These are phyloP conservation scores for Tiaroga cobitis DNA, from an alignment of 2,797 vertebrate genomes.

Conservation along the genomic window DNA sequence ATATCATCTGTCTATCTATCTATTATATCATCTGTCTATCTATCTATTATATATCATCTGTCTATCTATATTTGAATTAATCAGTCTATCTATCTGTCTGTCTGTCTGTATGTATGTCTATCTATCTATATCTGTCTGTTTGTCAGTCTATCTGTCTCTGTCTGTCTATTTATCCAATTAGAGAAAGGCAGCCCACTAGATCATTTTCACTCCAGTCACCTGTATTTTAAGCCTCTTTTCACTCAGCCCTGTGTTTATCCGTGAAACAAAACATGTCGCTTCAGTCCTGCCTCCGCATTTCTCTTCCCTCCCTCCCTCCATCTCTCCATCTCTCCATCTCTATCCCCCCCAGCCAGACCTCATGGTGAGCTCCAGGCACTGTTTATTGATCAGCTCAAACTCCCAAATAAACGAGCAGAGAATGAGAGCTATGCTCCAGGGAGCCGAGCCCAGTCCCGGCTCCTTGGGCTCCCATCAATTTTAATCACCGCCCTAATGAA, in stretches of 20 bases:
- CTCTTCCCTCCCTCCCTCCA: slow-evolving; percentile 42
- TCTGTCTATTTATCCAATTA: background rate
- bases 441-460: slow-evolving; percentile 75
- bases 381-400: slow-evolving; percentile 88
- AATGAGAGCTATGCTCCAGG: slow-evolving; percentile 84
- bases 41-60: background rate
- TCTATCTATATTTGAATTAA: background rate
- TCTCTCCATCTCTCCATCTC: background rate
- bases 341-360: slow-evolving; percentile 70
- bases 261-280: slow-evolving; percentile 71
- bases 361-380: slow-evolving; percentile 81
- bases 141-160: background rate
- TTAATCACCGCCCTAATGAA: slow-evolving; percentile 87
- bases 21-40: background rate
- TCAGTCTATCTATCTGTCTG: background rate
- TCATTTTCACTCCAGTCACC: background rate
- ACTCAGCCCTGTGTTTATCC: slow-evolving; percentile 31
- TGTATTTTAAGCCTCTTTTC: slow-evolving; percentile 15
- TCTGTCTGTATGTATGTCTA: no score
- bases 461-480: slow-evolving; percentile 84
- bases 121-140: background rate
- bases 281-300: slow-evolving; percentile 67
- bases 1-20: background rate
- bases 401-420: slow-evolving; percentile 85
- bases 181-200: background rate